A percentile compares a stretch with the other conserved stretches of the same genome.
phyloP scores from a whole-genome alignment of 2,797 vertebrate species.

The Lepilemur ruficaudatus region DNA sequence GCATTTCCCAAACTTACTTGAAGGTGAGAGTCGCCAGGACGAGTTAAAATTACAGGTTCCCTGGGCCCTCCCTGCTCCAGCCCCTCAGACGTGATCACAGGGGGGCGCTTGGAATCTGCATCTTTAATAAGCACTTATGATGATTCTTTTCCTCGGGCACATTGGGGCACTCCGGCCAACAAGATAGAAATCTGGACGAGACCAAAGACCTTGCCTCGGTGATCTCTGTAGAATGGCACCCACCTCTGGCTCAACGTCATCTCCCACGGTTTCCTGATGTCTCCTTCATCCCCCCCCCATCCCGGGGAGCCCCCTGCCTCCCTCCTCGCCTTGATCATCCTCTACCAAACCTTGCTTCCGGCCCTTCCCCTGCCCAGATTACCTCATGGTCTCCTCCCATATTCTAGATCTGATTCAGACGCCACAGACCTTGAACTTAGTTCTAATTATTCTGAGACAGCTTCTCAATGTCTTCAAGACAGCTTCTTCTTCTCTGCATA shows the following conservation, averaged over 20 bases:
- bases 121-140: background rate
- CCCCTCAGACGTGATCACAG: background rate
- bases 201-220: background rate
- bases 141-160: background rate
- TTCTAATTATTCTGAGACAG: background rate
- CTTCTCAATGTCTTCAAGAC: background rate
- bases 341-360: background rate
- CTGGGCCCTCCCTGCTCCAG: background rate
- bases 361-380: too few relatives aligned
- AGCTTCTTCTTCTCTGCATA: background rate
- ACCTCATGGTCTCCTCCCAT: background rate
- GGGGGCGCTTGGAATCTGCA: background rate
- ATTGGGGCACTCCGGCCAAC: background rate
- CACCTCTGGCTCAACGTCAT: background rate
- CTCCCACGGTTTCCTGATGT: background rate
- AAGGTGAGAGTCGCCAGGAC: background rate
- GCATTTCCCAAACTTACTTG: background rate
- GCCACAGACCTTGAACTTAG: background rate
- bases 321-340: background rate
- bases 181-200: background rate
- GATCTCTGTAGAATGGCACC: background rate
- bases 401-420: background rate
- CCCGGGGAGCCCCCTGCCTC: accelerated
- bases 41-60: background rate
- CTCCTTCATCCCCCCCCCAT: background rate